Base-by-base conservation (phyloP, 2,113 vertebrate species). In the Clarias macrocephalus region DNA sequence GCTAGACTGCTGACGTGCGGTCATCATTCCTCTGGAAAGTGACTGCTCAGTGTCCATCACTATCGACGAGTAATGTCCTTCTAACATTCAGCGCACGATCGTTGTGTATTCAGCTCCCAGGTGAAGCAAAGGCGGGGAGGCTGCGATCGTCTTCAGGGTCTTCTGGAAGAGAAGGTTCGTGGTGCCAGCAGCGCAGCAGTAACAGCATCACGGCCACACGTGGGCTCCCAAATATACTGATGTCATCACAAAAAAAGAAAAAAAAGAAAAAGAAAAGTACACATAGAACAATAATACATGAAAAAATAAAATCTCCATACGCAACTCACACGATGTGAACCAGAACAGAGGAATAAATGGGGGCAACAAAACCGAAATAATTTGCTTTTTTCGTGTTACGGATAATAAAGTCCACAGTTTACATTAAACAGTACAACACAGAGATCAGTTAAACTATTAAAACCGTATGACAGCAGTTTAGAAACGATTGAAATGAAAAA, bases 1-100 rank as follows among this genome's bases (percentile, higher is more conserved):
- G 96, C 96, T 96, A 96, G 97, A 96, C 97, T 97, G 97, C 97
- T 95, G 95, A 96, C 96, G 96, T 96, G 95, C 79, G 94, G 89
- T 94, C 94, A 91, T 94, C 95, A 96, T 93, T 96, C 95, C 94
- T 95, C 94, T 93, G 89, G 94, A 93, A 92, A 93, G 93, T 93
- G n/a, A 86, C 94, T 92, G 92, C 92, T 92, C 94, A 95, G 93
- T 90, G 91, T 93, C 90, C 88, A 88, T 92, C 90, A 94, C 92
- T 90, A 93, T 92, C 30, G 94, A 94, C 48, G 95, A 92, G 80
- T 94, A 81, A 92, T 84, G 88, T 92, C 92, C 87, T 93, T 94
- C 93, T 93, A 93, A 94, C 92, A 93, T 95, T 95, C 91, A 88
- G 88, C 90, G 84, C 91, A 86, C 92, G 88, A 70, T 25, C 82